phyloP scores from a whole-genome alignment of 2,113 vertebrate species.

The Origma solitaria region DNA sequence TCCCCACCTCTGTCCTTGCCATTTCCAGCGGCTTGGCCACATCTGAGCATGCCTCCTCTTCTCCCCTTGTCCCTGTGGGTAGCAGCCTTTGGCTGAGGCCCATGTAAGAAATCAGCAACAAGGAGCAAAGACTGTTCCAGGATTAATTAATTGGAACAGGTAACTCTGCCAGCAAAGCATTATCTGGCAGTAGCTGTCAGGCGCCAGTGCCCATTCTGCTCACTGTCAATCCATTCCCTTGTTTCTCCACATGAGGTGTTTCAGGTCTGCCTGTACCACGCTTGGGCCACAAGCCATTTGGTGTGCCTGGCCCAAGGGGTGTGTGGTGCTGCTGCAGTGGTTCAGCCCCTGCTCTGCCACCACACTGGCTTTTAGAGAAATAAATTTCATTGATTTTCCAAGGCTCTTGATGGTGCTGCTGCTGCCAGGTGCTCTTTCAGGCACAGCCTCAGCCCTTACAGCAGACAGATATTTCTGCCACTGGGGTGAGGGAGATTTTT shows the following conservation, averaged over 20 bases:
- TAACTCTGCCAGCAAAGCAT: background rate
- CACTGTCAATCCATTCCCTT: background rate
- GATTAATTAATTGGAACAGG: background rate
- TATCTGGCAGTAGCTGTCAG: background rate
- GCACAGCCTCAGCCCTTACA: background rate
- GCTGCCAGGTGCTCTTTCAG: background rate
- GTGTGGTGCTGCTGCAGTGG: background rate
- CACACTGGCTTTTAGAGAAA: fast-evolving
- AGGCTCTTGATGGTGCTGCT: background rate
- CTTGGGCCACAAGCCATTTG: background rate
- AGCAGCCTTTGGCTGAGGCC: background rate
- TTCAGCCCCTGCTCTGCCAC: background rate
- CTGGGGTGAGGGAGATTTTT: too few relatives aligned
- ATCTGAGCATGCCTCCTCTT: background rate
- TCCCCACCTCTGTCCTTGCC: background rate
- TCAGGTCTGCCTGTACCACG: background rate
- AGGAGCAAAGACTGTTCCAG: background rate
- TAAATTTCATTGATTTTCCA: background rate
- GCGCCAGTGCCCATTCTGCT: background rate
- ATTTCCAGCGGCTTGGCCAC: background rate
- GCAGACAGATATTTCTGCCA: background rate
- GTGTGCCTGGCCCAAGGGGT: background rate
- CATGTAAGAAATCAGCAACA: background rate
- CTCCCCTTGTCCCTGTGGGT: background rate
- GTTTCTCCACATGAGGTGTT: background rate